Percentiles rank a stretch among this genome's conserved stretches.
Conservation (phyloP, 1,140 invertebrate genomes). For the Drosophila pandora region DNA sequence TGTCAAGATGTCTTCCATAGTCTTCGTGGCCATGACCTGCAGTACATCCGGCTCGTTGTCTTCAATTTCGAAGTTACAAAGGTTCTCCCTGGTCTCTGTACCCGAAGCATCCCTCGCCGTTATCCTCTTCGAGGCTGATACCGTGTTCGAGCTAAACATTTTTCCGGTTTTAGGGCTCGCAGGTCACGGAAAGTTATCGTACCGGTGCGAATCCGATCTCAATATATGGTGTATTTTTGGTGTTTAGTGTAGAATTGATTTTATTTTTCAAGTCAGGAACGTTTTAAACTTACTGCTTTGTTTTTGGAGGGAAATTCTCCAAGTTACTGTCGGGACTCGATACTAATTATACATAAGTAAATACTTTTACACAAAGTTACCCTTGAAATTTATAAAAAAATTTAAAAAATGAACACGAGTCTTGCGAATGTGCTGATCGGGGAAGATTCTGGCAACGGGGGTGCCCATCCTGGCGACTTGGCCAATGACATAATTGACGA, state of each 20-base stretch:
- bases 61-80: neutral
- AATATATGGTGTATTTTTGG: neutral
- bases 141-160: no score
- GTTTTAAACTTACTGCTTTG: neutral
- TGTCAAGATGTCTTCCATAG: constrained; percentile 15
- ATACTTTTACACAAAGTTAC: neutral
- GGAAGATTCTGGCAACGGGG: neutral
- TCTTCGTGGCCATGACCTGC: neutral
- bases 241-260: neutral
- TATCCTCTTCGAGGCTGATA: neutral
- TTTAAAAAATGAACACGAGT: constrained; percentile 4
- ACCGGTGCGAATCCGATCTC: no score
- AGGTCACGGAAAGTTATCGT: neutral
- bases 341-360: no score
- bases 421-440: neutral
- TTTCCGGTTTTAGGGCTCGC: neutral
- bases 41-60: neutral
- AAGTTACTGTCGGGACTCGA: neutral
- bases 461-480: constrained; percentile 5
- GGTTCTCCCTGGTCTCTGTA: constrained; percentile 10
- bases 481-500: constrained; percentile 38
- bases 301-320: neutral
- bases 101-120: neutral
- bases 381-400: neutral
- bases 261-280: neutral